phyloP scores from a whole-genome alignment of 2,888 invertebrate species.

The Epinotia nisella region DNA sequence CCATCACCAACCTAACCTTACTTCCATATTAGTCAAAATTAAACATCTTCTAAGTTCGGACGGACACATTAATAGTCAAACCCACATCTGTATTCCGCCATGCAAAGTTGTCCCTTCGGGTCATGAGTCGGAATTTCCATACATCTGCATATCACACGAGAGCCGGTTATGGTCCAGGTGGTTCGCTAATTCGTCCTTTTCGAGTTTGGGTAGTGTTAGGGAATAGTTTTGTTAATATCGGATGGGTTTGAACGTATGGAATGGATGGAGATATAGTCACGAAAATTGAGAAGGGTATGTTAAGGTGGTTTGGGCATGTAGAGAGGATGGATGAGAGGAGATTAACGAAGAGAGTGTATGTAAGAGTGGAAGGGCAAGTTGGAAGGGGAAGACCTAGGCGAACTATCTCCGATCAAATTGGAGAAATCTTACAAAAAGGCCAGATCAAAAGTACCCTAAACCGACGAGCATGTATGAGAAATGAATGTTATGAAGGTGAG shows the following conservation, averaged over 20 bases:
- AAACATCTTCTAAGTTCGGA: constrained; percentile 33
- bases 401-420: no score
- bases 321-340: no score
- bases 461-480: no score
- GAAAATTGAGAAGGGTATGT: no score
- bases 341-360: no score
- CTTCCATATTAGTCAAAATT: constrained; percentile 28
- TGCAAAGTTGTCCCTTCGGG: constrained; percentile 64
- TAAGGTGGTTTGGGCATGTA: no score
- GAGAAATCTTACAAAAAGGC: no score
- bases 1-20: neutral
- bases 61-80: constrained; percentile 75
- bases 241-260: neutral
- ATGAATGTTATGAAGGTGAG: no score
- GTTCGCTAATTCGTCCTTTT: constrained; percentile 17
- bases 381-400: no score
- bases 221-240: constrained; percentile 17
- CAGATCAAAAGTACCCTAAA: no score
- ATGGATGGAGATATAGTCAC: no score
- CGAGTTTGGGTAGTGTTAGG: constrained; percentile 9
- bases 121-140: constrained; percentile 66
- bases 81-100: constrained; percentile 76
- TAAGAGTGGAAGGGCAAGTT: no score
- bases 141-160: constrained; percentile 73
- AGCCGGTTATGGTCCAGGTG: constrained; percentile 39